Percentiles rank a stretch among this genome's conserved stretches.
phyloP scores from a whole-genome alignment of 37 sponge, comb jelly and placozoan genomes.

The Beroe forskalii region DNA sequence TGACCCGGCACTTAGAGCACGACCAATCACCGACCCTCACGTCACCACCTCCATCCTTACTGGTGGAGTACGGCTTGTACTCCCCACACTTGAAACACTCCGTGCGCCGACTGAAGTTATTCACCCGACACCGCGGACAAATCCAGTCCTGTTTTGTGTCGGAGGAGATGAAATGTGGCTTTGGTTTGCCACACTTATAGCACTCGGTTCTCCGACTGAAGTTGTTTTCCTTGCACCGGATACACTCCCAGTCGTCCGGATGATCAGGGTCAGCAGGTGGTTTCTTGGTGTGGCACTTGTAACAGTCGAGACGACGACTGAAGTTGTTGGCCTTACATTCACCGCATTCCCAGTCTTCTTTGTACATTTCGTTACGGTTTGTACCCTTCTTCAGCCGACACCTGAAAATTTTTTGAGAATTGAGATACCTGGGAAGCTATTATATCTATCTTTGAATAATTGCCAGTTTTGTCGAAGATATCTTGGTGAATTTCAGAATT shows the following conservation, averaged over 20 bases:
- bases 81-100: not conserved
- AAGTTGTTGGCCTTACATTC: not conserved
- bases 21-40: conserved; percentile 5
- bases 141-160: not conserved
- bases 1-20: not conserved
- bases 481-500: too few relatives aligned
- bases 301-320: not conserved
- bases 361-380: not conserved
- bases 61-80: too few relatives aligned
- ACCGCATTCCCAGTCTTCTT: conserved; percentile 1
- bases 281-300: not conserved
- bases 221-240: not conserved
- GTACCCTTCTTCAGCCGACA: not conserved
- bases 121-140: not conserved
- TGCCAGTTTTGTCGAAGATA: too few relatives aligned
- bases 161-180: not conserved
- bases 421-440: too few relatives aligned
- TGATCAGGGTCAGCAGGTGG: not conserved
- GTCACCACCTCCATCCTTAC: not conserved
- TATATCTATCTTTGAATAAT: too few relatives aligned
- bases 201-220: not conserved
- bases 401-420: too few relatives aligned
- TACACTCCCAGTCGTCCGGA: not conserved
- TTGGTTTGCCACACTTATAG: not conserved
- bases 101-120: not conserved